phyloP scores from a whole-genome alignment of 1,140 invertebrate species.

The Drosophila pallidifrons region DNA sequence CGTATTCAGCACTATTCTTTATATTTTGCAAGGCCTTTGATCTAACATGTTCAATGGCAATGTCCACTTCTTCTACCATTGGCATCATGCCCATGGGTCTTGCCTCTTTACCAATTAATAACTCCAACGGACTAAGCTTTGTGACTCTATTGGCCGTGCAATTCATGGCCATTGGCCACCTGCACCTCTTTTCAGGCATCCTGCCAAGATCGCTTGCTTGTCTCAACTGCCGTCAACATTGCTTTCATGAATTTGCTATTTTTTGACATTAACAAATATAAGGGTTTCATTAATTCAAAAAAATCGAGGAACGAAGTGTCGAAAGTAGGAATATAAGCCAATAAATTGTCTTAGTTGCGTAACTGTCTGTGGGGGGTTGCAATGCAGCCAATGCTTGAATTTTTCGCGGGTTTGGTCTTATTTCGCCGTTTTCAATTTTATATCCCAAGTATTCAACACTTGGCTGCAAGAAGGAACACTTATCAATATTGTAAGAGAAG shows the following conservation, averaged over 20 bases:
- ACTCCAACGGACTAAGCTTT: constrained; percentile 5
- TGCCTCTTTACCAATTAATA: constrained; percentile 14
- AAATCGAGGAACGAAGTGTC: constrained; percentile 29
- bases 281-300: constrained; percentile 16
- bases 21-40: constrained; percentile 7
- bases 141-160: constrained; percentile 8
- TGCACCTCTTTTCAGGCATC: not conserved
- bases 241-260: not conserved
- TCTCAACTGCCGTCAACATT: constrained; percentile 16
- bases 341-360: constrained; percentile 35
- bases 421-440: constrained; percentile 43
- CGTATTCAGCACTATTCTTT: not conserved
- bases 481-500: constrained; percentile 6
- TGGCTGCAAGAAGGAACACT: constrained; percentile 11
- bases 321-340: constrained; percentile 38
- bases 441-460: constrained; percentile 47
- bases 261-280: constrained; percentile 16
- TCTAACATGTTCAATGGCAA: not conserved
- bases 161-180: no score
- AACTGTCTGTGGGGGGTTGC: constrained; percentile 6
- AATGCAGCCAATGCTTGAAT: constrained; percentile 39
- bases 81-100: constrained; percentile 8
- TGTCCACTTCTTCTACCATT: not conserved
- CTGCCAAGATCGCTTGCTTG: constrained; percentile 7
- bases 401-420: constrained; percentile 49